phyloP scores from a whole-genome alignment of 2,888 invertebrate genomes.

The Andrena bucephala region DNA sequence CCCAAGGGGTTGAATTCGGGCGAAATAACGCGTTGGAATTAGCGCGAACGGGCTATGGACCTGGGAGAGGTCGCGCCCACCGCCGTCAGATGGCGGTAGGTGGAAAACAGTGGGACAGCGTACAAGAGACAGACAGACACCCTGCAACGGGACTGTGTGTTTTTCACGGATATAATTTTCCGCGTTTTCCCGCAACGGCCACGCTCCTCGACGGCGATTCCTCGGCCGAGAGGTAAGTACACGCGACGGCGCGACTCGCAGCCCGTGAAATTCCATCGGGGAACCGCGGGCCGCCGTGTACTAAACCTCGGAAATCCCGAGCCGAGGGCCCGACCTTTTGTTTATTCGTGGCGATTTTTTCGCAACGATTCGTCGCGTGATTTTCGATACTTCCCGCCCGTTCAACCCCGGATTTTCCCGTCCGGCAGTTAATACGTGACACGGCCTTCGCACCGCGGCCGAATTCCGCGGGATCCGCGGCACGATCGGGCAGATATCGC shows the following conservation, averaged over 20 bases:
- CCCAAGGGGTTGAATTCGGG: slow-evolving; percentile 52
- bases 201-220: slow-evolving; percentile 78
- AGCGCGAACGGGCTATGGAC: slow-evolving; percentile 76
- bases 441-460: slow-evolving; percentile 52
- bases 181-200: slow-evolving; percentile 77
- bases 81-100: slow-evolving; percentile 81
- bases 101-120: slow-evolving; percentile 81
- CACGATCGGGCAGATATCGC: slow-evolving; percentile 73
- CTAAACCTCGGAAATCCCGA: slow-evolving; percentile 65
- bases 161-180: slow-evolving; percentile 80
- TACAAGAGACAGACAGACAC: slow-evolving; percentile 80
- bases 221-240: slow-evolving; percentile 81
- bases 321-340: slow-evolving; percentile 80
- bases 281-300: slow-evolving; percentile 24
- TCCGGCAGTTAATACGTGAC: slow-evolving; percentile 68
- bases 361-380: slow-evolving; percentile 71
- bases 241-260: slow-evolving; percentile 29
- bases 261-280: slow-evolving; percentile 26
- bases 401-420: slow-evolving; percentile 66
- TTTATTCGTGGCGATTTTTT: slow-evolving; percentile 83
- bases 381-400: slow-evolving; percentile 67
- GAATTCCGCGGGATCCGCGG: slow-evolving; percentile 63
- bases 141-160: slow-evolving; percentile 83
- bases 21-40: slow-evolving; percentile 50
- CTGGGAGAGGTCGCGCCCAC: slow-evolving; percentile 75